Conservation (phyloP, 2,888 invertebrate species). For the Tenthredo scrophulariae region DNA sequence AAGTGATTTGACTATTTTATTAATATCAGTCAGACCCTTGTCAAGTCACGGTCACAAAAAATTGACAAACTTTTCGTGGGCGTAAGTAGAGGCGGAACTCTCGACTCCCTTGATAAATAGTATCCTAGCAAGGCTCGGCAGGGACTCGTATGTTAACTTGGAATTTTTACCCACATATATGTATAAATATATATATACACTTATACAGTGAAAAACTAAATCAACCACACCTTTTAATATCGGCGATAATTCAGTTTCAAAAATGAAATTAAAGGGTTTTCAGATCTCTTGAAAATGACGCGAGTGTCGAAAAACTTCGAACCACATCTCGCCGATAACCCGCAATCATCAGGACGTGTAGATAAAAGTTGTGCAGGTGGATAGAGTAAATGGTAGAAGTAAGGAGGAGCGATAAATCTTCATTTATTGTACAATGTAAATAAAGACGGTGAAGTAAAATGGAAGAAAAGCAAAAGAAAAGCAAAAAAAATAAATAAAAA, state of each 20-base stretch:
- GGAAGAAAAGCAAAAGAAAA: not conserved
- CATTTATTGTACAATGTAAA: not conserved
- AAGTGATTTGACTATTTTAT: slow-evolving; percentile 55
- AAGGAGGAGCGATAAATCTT: not conserved
- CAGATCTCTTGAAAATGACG: not conserved
- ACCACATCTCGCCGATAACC: no score
- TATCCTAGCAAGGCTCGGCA: not conserved
- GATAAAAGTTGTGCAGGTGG: not conserved
- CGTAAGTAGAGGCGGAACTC: slow-evolving; percentile 51
- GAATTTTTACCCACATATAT: not conserved
- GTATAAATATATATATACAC: not conserved
- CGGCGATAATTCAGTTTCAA: not conserved
- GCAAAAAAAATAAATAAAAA: not conserved
- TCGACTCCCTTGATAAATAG: slow-evolving; percentile 52
- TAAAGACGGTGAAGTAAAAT: not conserved
- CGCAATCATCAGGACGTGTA: not conserved
- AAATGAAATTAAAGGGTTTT: not conserved
- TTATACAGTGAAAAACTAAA: not conserved
- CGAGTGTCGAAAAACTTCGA: not conserved
- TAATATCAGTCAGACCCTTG: slow-evolving; percentile 55
- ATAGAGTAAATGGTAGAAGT: not conserved
- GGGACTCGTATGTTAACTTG: slow-evolving; percentile 23
- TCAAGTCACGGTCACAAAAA: slow-evolving; percentile 49
- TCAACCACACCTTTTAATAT: not conserved
- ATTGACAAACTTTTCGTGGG: slow-evolving; percentile 51